Evolutionary conservation across 2,888 invertebrate species (phyloP).

Genomic region (Hybos culiciformis): DNA sequence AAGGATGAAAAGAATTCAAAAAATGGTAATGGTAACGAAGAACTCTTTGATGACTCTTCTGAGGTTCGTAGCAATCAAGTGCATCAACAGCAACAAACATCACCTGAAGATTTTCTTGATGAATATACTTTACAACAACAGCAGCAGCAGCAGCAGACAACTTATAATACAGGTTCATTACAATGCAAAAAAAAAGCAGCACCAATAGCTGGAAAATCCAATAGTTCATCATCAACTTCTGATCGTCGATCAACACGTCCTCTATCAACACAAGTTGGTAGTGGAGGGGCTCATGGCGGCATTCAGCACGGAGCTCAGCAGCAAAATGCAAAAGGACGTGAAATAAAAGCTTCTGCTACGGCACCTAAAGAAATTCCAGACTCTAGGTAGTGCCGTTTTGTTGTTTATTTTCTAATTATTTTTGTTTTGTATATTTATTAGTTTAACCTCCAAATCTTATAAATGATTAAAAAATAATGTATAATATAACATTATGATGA

Average conservation of each 20-base stretch:
- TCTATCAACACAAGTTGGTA: slow-evolving; percentile 24
- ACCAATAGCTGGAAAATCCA: slow-evolving; percentile 13
- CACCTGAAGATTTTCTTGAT: slow-evolving; percentile 34
- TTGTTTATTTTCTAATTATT: no score
- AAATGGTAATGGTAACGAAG: slow-evolving; percentile 11
- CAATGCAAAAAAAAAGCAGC: slow-evolving; percentile 20
- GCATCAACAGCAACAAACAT: slow-evolving; percentile 35
- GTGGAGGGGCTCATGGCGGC: slow-evolving; percentile 17
- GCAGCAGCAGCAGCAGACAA: slow-evolving; percentile 20
- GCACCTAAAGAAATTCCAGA: slow-evolving; percentile 36
- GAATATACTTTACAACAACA: slow-evolving; percentile 24
- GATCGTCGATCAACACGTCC: slow-evolving; percentile 27
- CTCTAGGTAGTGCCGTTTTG: slow-evolving; percentile 36
- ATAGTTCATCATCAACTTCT: slow-evolving; percentile 21
- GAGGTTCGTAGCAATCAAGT: slow-evolving; percentile 27
- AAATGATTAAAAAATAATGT: no score
- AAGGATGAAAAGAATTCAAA: slow-evolving; percentile 14
- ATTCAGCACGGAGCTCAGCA: slow-evolving; percentile 25
- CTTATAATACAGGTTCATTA: slow-evolving; percentile 24
- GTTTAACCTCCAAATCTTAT: neutral
- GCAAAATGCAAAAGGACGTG: slow-evolving; percentile 12
- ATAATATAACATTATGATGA: no score
- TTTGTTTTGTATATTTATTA: slow-evolving; percentile 3
- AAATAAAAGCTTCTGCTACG: slow-evolving; percentile 17
- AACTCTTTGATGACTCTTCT: slow-evolving; percentile 11